Evolutionary conservation across 2,113 vertebrate genomes (phyloP).

Genomic region (Oryzias javanicus): DNA sequence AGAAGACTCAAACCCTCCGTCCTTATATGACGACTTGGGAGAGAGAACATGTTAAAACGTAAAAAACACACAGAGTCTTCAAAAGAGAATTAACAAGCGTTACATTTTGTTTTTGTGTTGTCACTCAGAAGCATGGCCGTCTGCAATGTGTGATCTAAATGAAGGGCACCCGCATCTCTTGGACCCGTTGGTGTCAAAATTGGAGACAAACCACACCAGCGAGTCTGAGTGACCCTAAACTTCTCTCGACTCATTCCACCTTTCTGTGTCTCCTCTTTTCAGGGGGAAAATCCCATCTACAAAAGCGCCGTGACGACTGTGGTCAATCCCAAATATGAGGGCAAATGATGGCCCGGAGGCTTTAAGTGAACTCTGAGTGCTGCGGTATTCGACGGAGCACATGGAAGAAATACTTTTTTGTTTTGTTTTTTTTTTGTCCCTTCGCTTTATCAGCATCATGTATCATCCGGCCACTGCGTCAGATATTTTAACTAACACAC

Average conservation of each 20-base stretch:
- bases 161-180: not conserved
- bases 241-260: not conserved
- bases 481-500: conserved; percentile 79
- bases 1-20: no score
- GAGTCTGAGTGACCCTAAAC: not conserved
- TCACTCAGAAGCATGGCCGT: conserved; percentile 49
- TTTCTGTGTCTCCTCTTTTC: not conserved
- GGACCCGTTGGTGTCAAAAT: not conserved
- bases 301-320: conserved; percentile 99
- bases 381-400: conserved; percentile 35
- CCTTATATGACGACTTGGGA: no score
- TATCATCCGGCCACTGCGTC: conserved; percentile 72
- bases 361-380: conserved; percentile 66
- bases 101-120: not conserved
- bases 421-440: conserved; percentile 26
- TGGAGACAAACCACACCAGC: not conserved
- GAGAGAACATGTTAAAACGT: no score
- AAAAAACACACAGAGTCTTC: no score
- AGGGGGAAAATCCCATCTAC: conserved; percentile 99
- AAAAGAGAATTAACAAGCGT: no score
- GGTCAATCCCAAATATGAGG: conserved; percentile 98
- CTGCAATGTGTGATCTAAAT: conserved; percentile 26
- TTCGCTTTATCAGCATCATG: conserved; percentile 40
- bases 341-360: conserved; percentile 82
- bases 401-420: conserved; percentile 16